Conservation (phyloP, 2,888 invertebrate genomes). For the Platypus cylindrus region DNA sequence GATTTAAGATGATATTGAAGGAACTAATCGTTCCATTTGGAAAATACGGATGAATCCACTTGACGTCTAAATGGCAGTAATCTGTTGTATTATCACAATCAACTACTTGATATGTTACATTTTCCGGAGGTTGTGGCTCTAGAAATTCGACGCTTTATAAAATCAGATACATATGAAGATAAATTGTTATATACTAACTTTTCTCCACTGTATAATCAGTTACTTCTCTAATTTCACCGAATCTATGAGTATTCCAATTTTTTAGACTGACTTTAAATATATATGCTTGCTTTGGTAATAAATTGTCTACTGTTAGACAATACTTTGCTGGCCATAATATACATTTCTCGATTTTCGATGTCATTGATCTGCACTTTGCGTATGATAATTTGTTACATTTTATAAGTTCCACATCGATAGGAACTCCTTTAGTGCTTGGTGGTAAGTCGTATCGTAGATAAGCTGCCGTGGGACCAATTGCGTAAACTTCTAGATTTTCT, state of each 20-base stretch:
- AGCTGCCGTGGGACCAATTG: constrained; percentile 23
- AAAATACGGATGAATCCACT: constrained; percentile 29
- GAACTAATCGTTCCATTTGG: constrained; percentile 28
- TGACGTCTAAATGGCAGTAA: constrained; percentile 28
- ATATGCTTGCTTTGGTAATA: constrained; percentile 22
- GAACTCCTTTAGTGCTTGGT: constrained; percentile 20
- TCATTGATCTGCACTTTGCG: constrained; percentile 22
- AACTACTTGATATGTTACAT: constrained; percentile 26
- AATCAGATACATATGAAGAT: constrained; percentile 4
- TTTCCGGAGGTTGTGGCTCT: constrained; percentile 28
- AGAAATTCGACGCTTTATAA: constrained; percentile 10
- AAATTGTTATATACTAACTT: constrained; percentile 19
- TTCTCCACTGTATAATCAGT: constrained; percentile 20
- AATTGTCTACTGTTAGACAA: constrained; percentile 23
- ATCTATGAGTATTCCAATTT: constrained; percentile 24
- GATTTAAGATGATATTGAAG: constrained; percentile 27
- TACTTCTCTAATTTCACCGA: constrained; percentile 22
- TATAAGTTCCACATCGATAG: constrained; percentile 21
- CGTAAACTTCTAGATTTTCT: constrained; percentile 27
- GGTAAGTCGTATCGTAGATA: constrained; percentile 28
- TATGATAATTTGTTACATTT: constrained; percentile 23
- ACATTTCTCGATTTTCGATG: constrained; percentile 22
- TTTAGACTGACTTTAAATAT: constrained; percentile 25
- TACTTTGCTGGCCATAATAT: constrained; percentile 26
- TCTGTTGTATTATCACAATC: constrained; percentile 22